Evolutionary conservation across 1,140 invertebrate genomes (phyloP), one percentile per base, ranked within the genome.

Genomic region (Odontomachus brunneus): DNA sequence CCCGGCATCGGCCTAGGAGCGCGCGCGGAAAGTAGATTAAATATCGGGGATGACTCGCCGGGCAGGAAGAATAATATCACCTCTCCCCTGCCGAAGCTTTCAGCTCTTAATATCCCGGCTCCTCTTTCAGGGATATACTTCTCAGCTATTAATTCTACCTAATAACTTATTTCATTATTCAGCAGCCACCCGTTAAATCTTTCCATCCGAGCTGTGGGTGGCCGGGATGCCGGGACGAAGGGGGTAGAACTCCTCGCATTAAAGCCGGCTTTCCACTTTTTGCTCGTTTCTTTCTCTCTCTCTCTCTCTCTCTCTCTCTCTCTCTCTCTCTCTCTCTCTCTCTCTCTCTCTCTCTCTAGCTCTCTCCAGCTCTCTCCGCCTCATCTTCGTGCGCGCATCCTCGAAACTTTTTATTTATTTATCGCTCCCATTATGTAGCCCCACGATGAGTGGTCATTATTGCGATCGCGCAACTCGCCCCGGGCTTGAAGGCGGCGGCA

Each of bases 151-250:
- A 80, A 80, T 71, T 80, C 75, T 69, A 80, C 71, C 65, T 80
- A 80, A 80, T 80, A 80, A 80, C 75, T 80, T 80, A 80, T 80
- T 80, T 80, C 75, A 80, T 80, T 80, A 80, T 80, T 80, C 75
- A 80, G 65, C 75, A 80, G 65, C 33, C 65, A 69, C 65, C 51
- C 75, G 75, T 69, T 78, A 69, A 78, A 78, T 78, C 75, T 78
- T 78, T 78, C 75, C 59, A 86, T 51, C 33, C 29, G 24, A 33
- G 72, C 29, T 24, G 55, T 24, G 55, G 15, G n/a, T 57, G 7
- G 55, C 55, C n/a, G 55, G 7, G 55, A 57, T 19, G 71, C 65
- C 55, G 75, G 38, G 15, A 48, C 49, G 53, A 63, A 11, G 9
- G 65, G 51, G 19, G n/a, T 26, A 51, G 49, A 9, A 33, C 33